Conservation (phyloP, 2,888 invertebrate species). For the Phaedon cochleariae region DNA sequence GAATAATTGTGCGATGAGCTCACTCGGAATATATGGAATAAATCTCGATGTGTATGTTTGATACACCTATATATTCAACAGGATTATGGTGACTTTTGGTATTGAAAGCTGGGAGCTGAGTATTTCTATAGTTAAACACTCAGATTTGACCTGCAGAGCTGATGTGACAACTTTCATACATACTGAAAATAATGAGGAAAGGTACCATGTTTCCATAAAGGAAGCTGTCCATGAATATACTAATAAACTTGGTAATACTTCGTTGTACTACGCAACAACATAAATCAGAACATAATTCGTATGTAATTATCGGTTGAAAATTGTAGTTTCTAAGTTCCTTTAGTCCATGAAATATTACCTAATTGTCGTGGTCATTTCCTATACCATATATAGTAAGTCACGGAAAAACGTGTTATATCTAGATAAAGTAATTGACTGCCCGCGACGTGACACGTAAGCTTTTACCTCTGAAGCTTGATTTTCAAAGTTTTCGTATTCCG, state of each 20-base stretch:
- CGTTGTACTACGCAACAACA: neutral
- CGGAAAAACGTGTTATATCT: constrained; percentile 29
- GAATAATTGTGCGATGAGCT: too few species aligned
- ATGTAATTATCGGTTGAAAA: constrained; percentile 1
- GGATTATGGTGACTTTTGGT: too few species aligned
- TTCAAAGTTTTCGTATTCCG: neutral
- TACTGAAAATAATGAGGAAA: too few species aligned
- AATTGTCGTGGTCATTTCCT: constrained; percentile 26
- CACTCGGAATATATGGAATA: too few species aligned
- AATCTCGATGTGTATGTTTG: too few species aligned
- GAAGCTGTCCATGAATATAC: neutral
- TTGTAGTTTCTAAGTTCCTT: constrained; percentile 10
- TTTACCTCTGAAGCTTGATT: constrained; percentile 32
- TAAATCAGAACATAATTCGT: neutral
- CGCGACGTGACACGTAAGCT: constrained; percentile 34
- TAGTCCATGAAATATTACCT: constrained; percentile 28
- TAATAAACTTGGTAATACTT: neutral
- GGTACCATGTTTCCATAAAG: too few species aligned
- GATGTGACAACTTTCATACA: too few species aligned
- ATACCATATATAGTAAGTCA: constrained; percentile 20
- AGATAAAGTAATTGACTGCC: constrained; percentile 37
- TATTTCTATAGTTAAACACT: too few species aligned
- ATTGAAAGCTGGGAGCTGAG: too few species aligned
- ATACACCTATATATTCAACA: too few species aligned
- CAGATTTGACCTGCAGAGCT: too few species aligned